phyloP scores from a whole-genome alignment of 2,888 invertebrate genomes.

The Heliconius ismenius region DNA sequence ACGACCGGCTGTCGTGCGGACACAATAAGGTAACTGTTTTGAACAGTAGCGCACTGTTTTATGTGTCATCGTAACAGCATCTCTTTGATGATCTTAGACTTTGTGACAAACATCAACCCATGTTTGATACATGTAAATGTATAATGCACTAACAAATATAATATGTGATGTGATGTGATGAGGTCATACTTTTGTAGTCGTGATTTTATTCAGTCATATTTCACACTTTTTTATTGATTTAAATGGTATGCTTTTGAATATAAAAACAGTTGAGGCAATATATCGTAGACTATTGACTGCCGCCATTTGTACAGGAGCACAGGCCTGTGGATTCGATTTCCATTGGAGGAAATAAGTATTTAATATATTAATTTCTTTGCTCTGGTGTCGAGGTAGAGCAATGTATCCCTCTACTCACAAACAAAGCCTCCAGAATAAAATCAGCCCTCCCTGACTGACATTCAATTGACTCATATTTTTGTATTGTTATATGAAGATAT shows the following conservation, averaged over 20 bases:
- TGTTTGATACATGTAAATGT: neutral
- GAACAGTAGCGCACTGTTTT: conserved; percentile 36
- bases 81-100: conserved; percentile 22
- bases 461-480: conserved; percentile 3
- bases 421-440: too few species aligned
- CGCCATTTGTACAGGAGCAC: too few species aligned
- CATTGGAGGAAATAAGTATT: too few species aligned
- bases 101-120: conserved; percentile 4
- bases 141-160: conserved; percentile 11
- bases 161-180: conserved; percentile 14
- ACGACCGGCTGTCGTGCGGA: conserved; percentile 74
- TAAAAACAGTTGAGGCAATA: conserved; percentile 9
- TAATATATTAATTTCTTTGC: too few species aligned
- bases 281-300: neutral
- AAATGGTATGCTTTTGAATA: conserved; percentile 1
- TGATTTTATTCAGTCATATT: conserved; percentile 28
- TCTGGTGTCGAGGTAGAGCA: too few species aligned
- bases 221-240: conserved; percentile 34
- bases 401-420: too few species aligned
- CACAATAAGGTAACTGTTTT: conserved; percentile 67
- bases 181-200: conserved; percentile 24
- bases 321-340: too few species aligned
- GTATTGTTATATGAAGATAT: too few species aligned
- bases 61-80: conserved; percentile 32
- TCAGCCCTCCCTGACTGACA: too few species aligned